A percentile compares a stretch with the other conserved stretches of the same genome.
These are phyloP conservation scores for Microcebus griseorufus DNA, from an alignment of 2,113 vertebrate genomes.

Conservation along the genomic window DNA sequence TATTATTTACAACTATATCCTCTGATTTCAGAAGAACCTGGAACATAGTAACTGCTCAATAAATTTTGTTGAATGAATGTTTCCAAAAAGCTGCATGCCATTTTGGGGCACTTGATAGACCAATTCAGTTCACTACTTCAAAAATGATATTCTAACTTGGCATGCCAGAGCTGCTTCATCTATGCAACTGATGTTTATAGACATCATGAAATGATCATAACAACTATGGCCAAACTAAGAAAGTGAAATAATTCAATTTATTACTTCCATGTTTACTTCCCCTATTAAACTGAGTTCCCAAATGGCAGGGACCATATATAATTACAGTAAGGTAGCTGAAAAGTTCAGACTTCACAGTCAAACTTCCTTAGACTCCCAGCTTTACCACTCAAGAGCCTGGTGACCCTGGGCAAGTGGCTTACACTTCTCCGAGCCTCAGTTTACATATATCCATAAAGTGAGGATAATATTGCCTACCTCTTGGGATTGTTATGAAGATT, in stretches of 20 bases:
- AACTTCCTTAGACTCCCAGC: constrained; percentile 4
- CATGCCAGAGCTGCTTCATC: constrained; percentile 1
- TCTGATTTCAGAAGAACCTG: background rate
- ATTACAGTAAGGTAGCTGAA: background rate
- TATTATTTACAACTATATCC: background rate
- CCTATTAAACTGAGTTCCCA: background rate
- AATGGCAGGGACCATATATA: background rate
- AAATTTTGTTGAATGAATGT: constrained; percentile 29
- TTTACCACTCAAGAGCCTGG: background rate
- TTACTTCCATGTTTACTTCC: background rate
- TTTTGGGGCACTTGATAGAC: background rate
- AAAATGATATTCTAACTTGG: constrained; percentile 10
- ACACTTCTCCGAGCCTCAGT: background rate
- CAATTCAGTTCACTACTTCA: constrained; percentile 14
- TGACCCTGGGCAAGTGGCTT: constrained; percentile 8
- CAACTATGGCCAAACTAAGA: constrained; percentile 35
- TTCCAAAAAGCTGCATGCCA: background rate
- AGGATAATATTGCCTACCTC: background rate
- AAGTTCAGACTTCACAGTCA: background rate
- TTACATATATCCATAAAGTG: constrained; percentile 20
- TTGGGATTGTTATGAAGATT: constrained; percentile 8
- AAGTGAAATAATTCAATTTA: constrained; percentile 33
- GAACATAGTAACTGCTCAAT: constrained; percentile 1
- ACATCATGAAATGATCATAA: constrained; percentile 24
- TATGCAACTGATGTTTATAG: constrained; percentile 1